A percentile compares a stretch with the other conserved stretches of the same genome.
These are phyloP conservation scores for Amphimedon queenslandica DNA, from an alignment of 37 sponge, comb jelly and placozoan genomes.

Conservation along the genomic window DNA sequence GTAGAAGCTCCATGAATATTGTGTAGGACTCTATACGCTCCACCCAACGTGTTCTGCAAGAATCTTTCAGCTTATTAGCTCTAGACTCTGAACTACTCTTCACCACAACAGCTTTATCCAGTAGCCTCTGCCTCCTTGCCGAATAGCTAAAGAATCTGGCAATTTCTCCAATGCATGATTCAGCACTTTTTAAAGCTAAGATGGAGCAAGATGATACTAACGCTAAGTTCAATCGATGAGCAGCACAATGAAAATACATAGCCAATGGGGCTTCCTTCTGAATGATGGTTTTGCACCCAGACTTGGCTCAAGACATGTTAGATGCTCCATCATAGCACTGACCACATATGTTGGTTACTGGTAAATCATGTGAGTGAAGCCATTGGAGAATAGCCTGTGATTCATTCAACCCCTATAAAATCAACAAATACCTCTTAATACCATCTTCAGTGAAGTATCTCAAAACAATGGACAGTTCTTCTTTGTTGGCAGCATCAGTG, in stretches of 20 bases:
- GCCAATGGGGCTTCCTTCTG: too few relatives aligned
- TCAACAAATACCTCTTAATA: conserved; percentile 42
- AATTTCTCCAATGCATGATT: neutral
- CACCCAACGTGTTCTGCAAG: conserved; percentile 54
- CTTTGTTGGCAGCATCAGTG: conserved; percentile 37
- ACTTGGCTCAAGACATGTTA: too few relatives aligned
- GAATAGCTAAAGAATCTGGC: conserved; percentile 15
- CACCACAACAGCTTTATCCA: conserved; percentile 39
- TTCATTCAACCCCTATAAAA: conserved; percentile 38
- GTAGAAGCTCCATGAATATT: conserved; percentile 6
- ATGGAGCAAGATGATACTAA: conserved; percentile 48
- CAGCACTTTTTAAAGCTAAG: conserved; percentile 9
- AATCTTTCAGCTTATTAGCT: conserved; percentile 39
- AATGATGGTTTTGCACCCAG: too few relatives aligned
- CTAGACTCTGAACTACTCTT: neutral
- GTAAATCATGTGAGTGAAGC: too few relatives aligned
- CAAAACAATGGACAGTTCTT: conserved; percentile 43
- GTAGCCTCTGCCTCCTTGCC: conserved; percentile 12
- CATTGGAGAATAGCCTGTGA: conserved; percentile 25
- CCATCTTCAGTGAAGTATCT: conserved; percentile 17
- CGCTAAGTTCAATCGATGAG: conserved; percentile 52
- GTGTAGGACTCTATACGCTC: conserved; percentile 49
- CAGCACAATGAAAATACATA: too few relatives aligned
- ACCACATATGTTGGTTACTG: too few relatives aligned
- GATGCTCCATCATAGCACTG: too few relatives aligned